Conservation (phyloP, 2,113 vertebrate genomes). For the Bubalus kerabau region DNA sequence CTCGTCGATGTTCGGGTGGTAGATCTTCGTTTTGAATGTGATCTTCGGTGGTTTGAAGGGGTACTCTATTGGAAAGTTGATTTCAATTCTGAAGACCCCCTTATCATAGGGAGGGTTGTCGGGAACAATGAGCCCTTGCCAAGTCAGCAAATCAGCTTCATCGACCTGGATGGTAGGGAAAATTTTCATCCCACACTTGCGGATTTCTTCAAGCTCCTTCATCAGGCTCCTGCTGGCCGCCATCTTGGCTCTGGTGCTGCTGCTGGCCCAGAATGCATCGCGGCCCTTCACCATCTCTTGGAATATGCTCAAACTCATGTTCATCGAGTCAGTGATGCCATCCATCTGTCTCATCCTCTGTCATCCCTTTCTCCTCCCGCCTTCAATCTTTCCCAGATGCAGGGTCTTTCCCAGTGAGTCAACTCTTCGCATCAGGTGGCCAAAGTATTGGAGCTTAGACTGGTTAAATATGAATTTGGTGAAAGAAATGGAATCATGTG, state of each 20-base stretch:
- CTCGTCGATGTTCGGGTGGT: constrained; percentile 99
- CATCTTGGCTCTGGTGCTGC: no score
- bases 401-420: background rate
- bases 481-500: background rate
- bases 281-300: background rate
- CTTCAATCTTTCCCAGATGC: background rate
- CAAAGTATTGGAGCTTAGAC: background rate
- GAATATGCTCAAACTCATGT: background rate
- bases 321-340: background rate
- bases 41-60: constrained; percentile 99
- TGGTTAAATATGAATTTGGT: background rate
- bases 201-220: no score
- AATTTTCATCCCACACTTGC: no score
- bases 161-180: no score
- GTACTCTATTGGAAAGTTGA: constrained; percentile 98
- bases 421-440: background rate
- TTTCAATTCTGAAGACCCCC: constrained; percentile 99
- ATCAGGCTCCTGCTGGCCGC: no score
- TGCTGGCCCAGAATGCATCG: no score
- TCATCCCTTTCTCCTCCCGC: background rate
- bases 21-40: constrained; percentile 99
- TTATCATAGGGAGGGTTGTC: constrained; percentile 99
- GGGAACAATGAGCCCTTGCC: no score
- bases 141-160: no score
- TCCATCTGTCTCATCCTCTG: background rate